These are phyloP conservation scores for Rhopalosiphum nymphaeae DNA, from an alignment of 2,888 invertebrate species.

Conservation along the genomic window DNA sequence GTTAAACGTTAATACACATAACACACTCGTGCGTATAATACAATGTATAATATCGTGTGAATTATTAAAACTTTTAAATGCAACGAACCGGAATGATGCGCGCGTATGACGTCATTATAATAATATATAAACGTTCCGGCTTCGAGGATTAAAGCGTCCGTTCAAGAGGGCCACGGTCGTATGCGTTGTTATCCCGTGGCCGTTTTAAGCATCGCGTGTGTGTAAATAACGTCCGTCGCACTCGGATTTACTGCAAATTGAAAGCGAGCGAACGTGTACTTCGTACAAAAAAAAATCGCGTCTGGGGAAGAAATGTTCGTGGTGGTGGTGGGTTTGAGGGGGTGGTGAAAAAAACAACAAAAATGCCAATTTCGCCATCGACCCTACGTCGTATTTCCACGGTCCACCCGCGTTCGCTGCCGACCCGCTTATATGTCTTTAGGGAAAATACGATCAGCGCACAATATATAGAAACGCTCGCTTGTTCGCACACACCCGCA, in stretches of 20 bases:
- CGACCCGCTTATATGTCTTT: neutral
- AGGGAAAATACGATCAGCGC: slow-evolving; percentile 40
- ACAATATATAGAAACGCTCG: no score
- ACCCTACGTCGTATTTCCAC: neutral
- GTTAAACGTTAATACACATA: no score
- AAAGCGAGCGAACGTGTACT: neutral
- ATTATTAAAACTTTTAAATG: neutral
- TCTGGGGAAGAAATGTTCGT: neutral
- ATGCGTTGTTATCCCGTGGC: neutral
- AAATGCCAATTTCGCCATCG: slow-evolving; percentile 32
- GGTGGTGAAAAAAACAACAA: neutral
- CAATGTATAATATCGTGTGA: neutral
- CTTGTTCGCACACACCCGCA: neutral
- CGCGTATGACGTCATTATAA: neutral
- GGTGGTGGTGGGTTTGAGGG: no score
- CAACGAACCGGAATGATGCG: neutral
- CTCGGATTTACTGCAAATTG: slow-evolving; percentile 57
- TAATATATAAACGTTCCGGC: neutral
- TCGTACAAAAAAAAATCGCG: neutral
- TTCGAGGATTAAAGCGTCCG: neutral
- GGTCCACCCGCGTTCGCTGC: neutral
- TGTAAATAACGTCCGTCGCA: slow-evolving; percentile 34
- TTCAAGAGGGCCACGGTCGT: neutral
- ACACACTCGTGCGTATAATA: neutral
- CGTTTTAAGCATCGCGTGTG: neutral